Evolutionary conservation across 2,888 invertebrate genomes (phyloP).

Genomic region (Scaptomyza parva): DNA sequence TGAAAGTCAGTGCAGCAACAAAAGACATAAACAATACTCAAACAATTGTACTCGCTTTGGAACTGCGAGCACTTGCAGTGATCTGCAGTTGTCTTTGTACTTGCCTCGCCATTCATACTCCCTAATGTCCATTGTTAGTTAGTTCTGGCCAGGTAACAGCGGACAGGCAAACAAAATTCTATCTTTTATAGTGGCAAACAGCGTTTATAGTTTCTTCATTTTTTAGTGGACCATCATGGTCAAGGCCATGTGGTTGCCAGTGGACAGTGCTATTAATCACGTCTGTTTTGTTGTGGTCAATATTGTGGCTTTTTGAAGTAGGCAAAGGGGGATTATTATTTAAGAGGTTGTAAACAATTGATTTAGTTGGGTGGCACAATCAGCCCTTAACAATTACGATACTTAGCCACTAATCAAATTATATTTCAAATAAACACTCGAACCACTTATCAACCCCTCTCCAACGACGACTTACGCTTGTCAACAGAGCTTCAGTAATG

Average conservation of each 20-base stretch:
- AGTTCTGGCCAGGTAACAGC: conserved; percentile 36
- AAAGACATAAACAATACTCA: conserved; percentile 31
- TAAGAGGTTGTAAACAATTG: conserved; percentile 21
- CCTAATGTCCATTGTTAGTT: conserved; percentile 44
- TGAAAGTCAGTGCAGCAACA: conserved; percentile 71
- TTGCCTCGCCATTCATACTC: conserved; percentile 32
- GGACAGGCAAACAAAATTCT: conserved; percentile 9
- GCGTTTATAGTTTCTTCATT: conserved; percentile 13
- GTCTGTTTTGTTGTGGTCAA: conserved; percentile 66
- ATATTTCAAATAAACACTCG: conserved; percentile 40
- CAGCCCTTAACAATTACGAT: conserved; percentile 13
- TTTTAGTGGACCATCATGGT: conserved; percentile 36
- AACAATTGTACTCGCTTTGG: conserved; percentile 28
- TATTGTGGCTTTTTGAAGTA: conserved; percentile 65
- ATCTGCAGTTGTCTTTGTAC: conserved; percentile 64
- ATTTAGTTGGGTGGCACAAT: conserved; percentile 22
- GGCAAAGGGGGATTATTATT: conserved; percentile 27
- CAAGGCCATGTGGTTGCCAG: conserved; percentile 39
- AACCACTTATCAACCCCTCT: conserved; percentile 67
- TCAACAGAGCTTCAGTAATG: conserved; percentile 63
- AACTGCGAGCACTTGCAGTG: conserved; percentile 69
- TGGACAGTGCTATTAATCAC: conserved; percentile 61
- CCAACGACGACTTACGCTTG: conserved; percentile 36
- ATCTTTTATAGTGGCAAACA: conserved; percentile 37
- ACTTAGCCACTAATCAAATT: conserved; percentile 70